These are phyloP conservation scores for Zeus faber DNA, from an alignment of 2,113 vertebrate species.

Conservation along the genomic window DNA sequence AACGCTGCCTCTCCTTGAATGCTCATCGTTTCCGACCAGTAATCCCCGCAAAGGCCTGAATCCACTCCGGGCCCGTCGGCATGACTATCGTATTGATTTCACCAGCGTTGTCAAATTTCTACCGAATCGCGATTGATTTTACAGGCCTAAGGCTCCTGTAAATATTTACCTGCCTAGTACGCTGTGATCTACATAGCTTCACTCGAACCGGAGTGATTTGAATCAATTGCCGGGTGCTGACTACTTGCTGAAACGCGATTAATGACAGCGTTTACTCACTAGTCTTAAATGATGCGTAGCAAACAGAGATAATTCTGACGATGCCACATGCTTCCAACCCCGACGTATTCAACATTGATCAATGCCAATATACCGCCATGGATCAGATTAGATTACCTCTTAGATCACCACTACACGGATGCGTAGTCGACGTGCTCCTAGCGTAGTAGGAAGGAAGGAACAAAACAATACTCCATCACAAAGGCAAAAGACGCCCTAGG, in stretches of 20 bases:
- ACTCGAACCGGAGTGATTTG: too few species aligned
- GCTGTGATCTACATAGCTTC: not conserved
- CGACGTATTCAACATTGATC: too few species aligned
- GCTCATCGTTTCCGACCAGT: not conserved
- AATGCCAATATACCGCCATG: too few species aligned
- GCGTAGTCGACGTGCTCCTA: not conserved
- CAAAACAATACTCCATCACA: not conserved
- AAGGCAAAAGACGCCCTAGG: not conserved
- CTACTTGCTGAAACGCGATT: too few species aligned
- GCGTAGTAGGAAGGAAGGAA: not conserved
- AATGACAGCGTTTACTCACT: too few species aligned
- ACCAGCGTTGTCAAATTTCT: too few species aligned
- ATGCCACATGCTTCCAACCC: too few species aligned
- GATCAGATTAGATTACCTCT: too few species aligned
- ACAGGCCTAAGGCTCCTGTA: not conserved
- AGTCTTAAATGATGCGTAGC: too few species aligned
- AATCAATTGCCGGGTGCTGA: too few species aligned
- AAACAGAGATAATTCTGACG: too few species aligned
- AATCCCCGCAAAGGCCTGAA: slow-evolving; percentile 9
- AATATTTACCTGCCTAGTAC: not conserved
- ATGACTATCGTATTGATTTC: slow-evolving; percentile 1
- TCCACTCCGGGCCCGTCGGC: not conserved
- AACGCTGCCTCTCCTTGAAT: not conserved
- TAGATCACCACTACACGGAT: not conserved
- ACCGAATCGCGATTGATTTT: slow-evolving; percentile 7